Conservation (phyloP, 2,113 vertebrate species). For the Alouatta palliata region DNA sequence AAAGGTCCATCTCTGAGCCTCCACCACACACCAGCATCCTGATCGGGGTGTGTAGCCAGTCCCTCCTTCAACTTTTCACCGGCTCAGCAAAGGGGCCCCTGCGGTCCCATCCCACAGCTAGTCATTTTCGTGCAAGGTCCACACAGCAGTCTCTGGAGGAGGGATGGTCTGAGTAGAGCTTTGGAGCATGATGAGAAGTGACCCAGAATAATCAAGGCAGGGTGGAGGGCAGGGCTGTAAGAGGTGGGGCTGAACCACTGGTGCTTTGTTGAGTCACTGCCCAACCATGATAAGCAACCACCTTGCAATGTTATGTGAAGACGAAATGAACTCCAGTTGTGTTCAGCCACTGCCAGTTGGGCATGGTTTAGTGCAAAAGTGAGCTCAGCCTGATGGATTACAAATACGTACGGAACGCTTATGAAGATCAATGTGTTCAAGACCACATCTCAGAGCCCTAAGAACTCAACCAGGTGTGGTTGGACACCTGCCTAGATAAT, state of each 20-base stretch:
- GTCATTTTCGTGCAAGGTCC: too few species aligned
- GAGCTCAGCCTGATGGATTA: not conserved
- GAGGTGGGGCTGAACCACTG: not conserved
- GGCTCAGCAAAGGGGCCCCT: too few species aligned
- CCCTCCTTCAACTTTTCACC: not conserved
- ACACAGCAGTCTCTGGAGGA: not conserved
- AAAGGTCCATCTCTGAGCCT: rapidly evolving
- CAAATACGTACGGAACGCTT: not conserved
- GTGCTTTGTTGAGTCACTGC: not conserved
- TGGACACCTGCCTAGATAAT: not conserved
- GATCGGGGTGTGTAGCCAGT: too few species aligned
- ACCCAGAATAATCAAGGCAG: not conserved
- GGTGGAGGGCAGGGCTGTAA: not conserved
- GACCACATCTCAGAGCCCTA: not conserved
- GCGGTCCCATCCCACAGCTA: not conserved
- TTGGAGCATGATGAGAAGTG: not conserved
- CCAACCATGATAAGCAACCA: not conserved
- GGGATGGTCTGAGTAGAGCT: not conserved
- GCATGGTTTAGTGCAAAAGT: not conserved
- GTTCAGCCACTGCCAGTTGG: too few species aligned
- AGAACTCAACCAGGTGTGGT: not conserved
- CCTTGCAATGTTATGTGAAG: not conserved
- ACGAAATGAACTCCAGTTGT: not conserved
- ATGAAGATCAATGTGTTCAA: too few species aligned
- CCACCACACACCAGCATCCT: rapidly evolving